Evolutionary conservation across 2,888 invertebrate species (phyloP).

Genomic region (Caenorhabditis japonica): DNA sequence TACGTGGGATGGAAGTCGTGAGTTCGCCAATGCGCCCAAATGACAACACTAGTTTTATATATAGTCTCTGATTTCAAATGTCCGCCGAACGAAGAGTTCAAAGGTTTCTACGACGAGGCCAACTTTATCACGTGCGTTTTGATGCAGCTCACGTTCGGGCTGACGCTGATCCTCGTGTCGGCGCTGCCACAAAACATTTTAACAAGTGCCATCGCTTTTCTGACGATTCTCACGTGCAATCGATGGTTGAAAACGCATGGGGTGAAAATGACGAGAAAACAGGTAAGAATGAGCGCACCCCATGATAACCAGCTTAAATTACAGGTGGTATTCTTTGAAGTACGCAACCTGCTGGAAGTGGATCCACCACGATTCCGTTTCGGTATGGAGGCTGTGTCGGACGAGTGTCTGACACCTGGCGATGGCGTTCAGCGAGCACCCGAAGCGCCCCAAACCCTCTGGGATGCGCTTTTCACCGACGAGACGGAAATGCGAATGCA

Average conservation of each 20-base stretch:
- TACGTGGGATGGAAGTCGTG: too few species aligned
- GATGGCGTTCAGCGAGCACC: slow-evolving; percentile 27
- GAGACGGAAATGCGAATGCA: slow-evolving; percentile 39
- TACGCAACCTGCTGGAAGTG: slow-evolving; percentile 33
- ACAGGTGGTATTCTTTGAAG: slow-evolving; percentile 42
- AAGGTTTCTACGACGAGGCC: slow-evolving; percentile 26
- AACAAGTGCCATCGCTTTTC: slow-evolving; percentile 3
- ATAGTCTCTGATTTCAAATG: too few species aligned
- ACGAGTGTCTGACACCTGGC: slow-evolving; percentile 49
- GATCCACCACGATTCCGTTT: slow-evolving; percentile 35
- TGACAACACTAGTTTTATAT: too few species aligned
- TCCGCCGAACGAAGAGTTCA: too few species aligned
- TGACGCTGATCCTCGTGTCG: neutral
- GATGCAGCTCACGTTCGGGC: slow-evolving; percentile 10
- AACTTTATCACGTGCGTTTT: slow-evolving; percentile 19
- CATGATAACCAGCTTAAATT: too few species aligned
- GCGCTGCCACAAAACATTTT: neutral
- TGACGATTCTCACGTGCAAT: slow-evolving; percentile 11
- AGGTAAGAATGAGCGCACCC: too few species aligned
- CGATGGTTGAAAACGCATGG: slow-evolving; percentile 29
- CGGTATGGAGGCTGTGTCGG: slow-evolving; percentile 9
- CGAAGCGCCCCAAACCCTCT: slow-evolving; percentile 34
- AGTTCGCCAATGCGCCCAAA: too few species aligned
- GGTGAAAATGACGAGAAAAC: slow-evolving; percentile 27
- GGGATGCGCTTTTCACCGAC: slow-evolving; percentile 48